Conservation (phyloP, 2,113 vertebrate species). For the Grammomys surdaster region DNA sequence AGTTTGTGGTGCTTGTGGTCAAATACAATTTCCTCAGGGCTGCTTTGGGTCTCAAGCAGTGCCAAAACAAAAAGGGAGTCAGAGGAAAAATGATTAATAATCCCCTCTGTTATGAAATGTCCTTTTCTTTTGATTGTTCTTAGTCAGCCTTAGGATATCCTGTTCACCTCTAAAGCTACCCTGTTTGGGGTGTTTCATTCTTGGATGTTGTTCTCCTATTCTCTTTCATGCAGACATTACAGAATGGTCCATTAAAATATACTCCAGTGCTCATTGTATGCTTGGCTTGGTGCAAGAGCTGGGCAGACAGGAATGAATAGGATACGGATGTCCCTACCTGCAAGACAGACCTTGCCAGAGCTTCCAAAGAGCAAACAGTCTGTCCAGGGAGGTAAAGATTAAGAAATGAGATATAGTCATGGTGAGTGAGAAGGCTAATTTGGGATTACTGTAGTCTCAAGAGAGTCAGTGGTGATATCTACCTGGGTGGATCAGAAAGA, state of each 20-base stretch:
- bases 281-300: neutral
- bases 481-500: neutral
- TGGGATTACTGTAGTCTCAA: neutral
- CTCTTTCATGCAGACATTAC: neutral
- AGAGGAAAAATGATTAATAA: conserved; percentile 67
- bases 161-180: conserved; percentile 34
- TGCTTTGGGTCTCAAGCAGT: conserved; percentile 56
- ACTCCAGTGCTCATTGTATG: neutral
- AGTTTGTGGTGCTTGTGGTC: conserved; percentile 61
- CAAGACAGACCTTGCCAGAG: neutral
- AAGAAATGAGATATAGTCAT: neutral
- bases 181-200: neutral
- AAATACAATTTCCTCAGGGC: conserved; percentile 69
- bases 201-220: neutral
- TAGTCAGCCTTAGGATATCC: conserved; percentile 7
- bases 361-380: neutral
- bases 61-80: conserved; percentile 54
- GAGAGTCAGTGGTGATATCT: neutral
- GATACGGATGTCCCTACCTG: neutral
- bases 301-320: neutral
- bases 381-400: neutral
- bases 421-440: neutral
- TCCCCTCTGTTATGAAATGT: conserved; percentile 70
- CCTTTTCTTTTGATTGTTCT: conserved; percentile 40
- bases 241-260: neutral